Evolutionary conservation across 2,113 vertebrate genomes (phyloP).

Genomic region (Apodemus sylvaticus): DNA sequence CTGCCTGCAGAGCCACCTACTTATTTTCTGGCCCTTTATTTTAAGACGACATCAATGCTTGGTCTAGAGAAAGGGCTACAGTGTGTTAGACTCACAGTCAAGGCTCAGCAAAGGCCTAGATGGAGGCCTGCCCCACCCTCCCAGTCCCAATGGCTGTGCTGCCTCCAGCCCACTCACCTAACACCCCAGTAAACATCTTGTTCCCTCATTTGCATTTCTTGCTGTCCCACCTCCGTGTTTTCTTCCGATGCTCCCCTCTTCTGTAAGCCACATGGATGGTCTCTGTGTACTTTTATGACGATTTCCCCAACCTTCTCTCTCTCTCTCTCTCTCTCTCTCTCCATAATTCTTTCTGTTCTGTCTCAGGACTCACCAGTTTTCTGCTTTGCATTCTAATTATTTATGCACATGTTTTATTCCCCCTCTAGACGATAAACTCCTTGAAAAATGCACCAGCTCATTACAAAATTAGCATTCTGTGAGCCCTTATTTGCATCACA

Average conservation of each 20-base stretch:
- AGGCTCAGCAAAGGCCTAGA: not conserved
- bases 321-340: not conserved
- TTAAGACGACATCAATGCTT: not conserved
- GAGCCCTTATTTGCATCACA: constrained; percentile 81
- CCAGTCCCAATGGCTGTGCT: not conserved
- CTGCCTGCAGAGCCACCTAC: not conserved
- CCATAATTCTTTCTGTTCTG: constrained; percentile 64
- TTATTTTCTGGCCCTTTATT: not conserved
- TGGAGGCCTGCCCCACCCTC: not conserved
- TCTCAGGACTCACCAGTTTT: constrained; percentile 69
- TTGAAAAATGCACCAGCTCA: constrained; percentile 79
- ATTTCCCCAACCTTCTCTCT: constrained; percentile 51
- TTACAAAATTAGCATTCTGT: constrained; percentile 82
- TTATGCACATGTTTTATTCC: constrained; percentile 81
- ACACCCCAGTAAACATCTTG: not conserved
- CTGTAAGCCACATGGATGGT: constrained; percentile 17
- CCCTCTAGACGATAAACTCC: constrained; percentile 75
- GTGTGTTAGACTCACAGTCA: not conserved
- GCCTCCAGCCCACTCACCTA: not conserved
- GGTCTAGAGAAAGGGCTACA: not conserved
- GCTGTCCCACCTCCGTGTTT: not conserved
- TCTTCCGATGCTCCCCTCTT: not conserved
- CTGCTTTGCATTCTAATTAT: constrained; percentile 81
- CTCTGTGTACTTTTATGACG: constrained; percentile 29
- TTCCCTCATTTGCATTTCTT: not conserved